phyloP scores from a whole-genome alignment of 2,797 vertebrate genomes.

The Todus mexicanus region DNA sequence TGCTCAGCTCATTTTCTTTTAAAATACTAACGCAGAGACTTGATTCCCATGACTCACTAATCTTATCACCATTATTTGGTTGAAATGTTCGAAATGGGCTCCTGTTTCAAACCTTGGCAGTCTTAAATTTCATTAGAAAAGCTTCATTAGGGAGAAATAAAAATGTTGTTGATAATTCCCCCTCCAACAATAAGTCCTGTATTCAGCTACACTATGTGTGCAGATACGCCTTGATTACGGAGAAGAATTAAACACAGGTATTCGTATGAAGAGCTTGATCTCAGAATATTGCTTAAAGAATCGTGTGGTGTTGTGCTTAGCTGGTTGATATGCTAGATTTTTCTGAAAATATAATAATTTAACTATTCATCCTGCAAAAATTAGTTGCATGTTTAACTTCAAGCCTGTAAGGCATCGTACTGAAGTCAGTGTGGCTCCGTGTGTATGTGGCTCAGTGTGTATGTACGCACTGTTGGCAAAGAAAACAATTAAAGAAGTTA shows the following conservation, averaged over 20 bases:
- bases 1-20: constrained; percentile 16
- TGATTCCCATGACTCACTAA: constrained; percentile 46
- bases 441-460: not conserved
- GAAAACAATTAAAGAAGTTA: constrained; percentile 49
- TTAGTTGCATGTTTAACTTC: not conserved
- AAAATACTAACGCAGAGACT: not conserved
- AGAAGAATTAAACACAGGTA: not conserved
- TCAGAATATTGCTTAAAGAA: not conserved
- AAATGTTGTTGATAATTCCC: constrained; percentile 31
- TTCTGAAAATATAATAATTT: not conserved
- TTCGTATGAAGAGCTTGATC: not conserved
- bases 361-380: not conserved
- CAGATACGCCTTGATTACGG: not conserved
- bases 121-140: constrained; percentile 51
- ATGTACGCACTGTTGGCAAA: not conserved
- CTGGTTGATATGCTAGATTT: not conserved
- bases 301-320: not conserved
- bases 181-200: not conserved
- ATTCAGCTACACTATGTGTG: not conserved
- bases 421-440: not conserved
- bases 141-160: constrained; percentile 66
- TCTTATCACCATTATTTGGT: constrained; percentile 53
- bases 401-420: not conserved
- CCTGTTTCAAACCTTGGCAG: constrained; percentile 31
- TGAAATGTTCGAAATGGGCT: constrained; percentile 26